phyloP scores from a whole-genome alignment of 1,140 invertebrate genomes.

The Papilio helenus region DNA sequence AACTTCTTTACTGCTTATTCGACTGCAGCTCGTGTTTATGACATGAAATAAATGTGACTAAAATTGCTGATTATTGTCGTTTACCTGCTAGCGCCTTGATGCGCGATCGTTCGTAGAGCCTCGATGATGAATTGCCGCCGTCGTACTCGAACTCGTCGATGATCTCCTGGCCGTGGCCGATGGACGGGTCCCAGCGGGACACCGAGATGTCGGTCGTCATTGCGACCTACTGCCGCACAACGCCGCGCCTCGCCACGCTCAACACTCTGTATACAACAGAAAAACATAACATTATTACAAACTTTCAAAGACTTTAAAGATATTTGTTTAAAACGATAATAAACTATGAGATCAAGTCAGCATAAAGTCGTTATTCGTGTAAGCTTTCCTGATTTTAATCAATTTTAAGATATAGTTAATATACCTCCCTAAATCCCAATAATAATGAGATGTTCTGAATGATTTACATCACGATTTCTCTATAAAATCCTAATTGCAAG shows the following conservation, averaged over 20 bases:
- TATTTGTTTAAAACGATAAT: no score
- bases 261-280: slow-evolving; percentile 63
- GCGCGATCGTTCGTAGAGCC: slow-evolving; percentile 98
- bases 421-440: no score
- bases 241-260: slow-evolving; percentile 75
- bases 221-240: slow-evolving; percentile 78
- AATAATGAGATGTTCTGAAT: no score
- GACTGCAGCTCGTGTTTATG: neutral
- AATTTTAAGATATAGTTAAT: neutral
- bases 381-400: neutral
- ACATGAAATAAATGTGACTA: no score
- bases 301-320: no score
- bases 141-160: slow-evolving; percentile 99
- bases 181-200: slow-evolving; percentile 95
- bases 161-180: slow-evolving; percentile 91
- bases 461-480: no score
- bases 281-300: neutral
- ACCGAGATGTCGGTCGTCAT: slow-evolving; percentile 99
- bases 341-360: no score
- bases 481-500: neutral
- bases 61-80: no score
- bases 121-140: slow-evolving; percentile 98
- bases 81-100: slow-evolving; percentile 98
- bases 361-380: no score
- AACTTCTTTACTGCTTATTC: no score